A percentile compares a stretch with the other conserved stretches of the same genome.
Conservation (phyloP, 2,888 invertebrate species). For the Osmoderma eremita region DNA sequence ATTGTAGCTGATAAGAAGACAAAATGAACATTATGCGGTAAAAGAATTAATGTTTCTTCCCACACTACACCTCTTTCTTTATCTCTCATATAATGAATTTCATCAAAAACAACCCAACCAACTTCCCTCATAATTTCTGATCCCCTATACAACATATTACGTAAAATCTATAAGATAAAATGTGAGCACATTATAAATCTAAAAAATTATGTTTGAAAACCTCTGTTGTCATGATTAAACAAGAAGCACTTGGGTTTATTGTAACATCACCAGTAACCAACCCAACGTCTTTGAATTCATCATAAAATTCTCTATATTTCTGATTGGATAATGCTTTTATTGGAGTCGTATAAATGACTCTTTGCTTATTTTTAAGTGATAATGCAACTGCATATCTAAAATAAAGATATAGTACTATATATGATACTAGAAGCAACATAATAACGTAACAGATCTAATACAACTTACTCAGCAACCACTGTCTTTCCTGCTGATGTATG, state of each 20-base stretch:
- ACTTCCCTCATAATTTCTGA: conserved; percentile 99
- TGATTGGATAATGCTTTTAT: conserved; percentile 99
- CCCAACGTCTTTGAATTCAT: conserved; percentile 98
- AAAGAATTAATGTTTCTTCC: conserved; percentile 97
- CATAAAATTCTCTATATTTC: conserved; percentile 97
- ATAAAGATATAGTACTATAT: neutral
- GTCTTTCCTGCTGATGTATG: conserved; percentile 99
- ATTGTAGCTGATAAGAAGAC: conserved; percentile 99
- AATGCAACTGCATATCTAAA: conserved; percentile 92
- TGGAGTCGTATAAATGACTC: conserved; percentile 99
- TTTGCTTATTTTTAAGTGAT: conserved; percentile 91
- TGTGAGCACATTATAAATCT: conserved; percentile 13
- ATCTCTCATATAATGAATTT: conserved; percentile 99
- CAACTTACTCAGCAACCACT: conserved; percentile 90
- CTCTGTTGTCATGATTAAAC: conserved; percentile 99
- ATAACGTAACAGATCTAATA: too few species aligned
- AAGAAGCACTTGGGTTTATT: conserved; percentile 97
- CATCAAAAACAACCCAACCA: conserved; percentile 99
- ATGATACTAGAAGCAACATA: too few species aligned
- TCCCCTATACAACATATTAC: conserved; percentile 98
- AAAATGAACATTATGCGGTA: conserved; percentile 97
- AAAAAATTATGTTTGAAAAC: conserved; percentile 58
- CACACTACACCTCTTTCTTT: conserved; percentile 99
- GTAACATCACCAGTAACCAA: conserved; percentile 99
- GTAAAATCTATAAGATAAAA: conserved; percentile 76